Base-by-base conservation (phyloP, 2,113 vertebrate genomes). In the Leucoraja erinaceus region DNA sequence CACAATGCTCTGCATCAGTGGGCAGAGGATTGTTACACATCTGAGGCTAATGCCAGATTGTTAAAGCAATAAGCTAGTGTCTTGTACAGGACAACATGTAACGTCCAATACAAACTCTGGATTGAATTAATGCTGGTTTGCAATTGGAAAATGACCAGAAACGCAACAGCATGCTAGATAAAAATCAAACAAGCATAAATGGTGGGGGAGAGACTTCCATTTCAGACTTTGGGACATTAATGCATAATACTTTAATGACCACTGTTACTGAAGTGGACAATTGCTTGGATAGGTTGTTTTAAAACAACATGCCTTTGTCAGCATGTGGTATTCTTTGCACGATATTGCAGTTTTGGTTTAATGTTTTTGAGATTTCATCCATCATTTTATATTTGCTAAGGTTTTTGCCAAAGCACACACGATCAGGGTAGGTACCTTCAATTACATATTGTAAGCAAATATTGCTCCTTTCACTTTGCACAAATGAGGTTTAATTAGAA, bases 11-110 rank as follows among this genome's bases (percentile, higher is more conserved):
- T 84, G 54, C 25, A 84, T 84, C 81, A n/a, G 81, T 3, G 59
- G 10, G 9, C 54, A 84, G 59, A 61, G 81, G 81, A 61, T 56
- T 59, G 22, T 61, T 84, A 61, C 5, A 25, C 54, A 84, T 25
- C 59, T 84, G 56, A 84, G 81, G 56, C 56, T n/a, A 56, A 61
- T 84, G 81, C 81, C 56, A 84, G 81, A 61, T 59, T 84, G 81
- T 84, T 84, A 5, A 47, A 84, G 81, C 54, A 61, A 59, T 0
- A 84, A 59, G 47, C 28, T 3, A 28, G 81, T 59, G 28, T 61
- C 28, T 84, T 84, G 54, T 5, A 59, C 47, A 84, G 56, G 54
- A 56, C 47, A 59, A 84, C 28, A 84, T 9, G 54, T n/a, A 84
- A 12, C 11, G 9, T n/a, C 59, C 59, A 59, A 84, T 59, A 25